Base-by-base conservation (phyloP, 2,888 invertebrate genomes). In the Monopis laevigella region DNA sequence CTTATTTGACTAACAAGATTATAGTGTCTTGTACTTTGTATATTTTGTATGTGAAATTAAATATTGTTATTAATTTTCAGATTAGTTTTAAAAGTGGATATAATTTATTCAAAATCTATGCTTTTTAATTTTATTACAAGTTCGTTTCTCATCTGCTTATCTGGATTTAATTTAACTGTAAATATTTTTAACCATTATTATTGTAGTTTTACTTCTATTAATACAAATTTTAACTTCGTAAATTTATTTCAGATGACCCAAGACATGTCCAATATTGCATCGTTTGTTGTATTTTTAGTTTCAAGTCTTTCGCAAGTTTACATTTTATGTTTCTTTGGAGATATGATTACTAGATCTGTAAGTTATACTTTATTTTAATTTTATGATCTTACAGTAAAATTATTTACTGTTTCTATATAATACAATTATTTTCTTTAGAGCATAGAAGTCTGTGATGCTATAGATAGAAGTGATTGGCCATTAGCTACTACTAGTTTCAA, bases 271-370 rank as follows among this genome's bases (percentile, higher is more conserved):
- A 32, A 32, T 10, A 17, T 32, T 32, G 32, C 16, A 17, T 32
- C 32, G 11, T 32, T 32, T 32, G 32, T 32, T 14, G 32, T 32
- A 32, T 32, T 32, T n/a, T n/a, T 32, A n/a, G 32, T 32, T 17
- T 32, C 32, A 7, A 32, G 32, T 17, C 14, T 32, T 4, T 32
- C 32, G 11, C 32, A 32, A 32, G 32, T 32, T 10, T 32, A 17
- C n/a, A 32, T 32, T n/a, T 17, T 32, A 4, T 32, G 32, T 17
- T 32, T 10, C n/a, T 32, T 32, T 17, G 32, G 32, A 7, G 32
- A 32, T 8, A 32, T 32, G 32, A 32, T 32, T 32, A 32, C 17
- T 14, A 14, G 32, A 16, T 32, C 32, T 10, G 32, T 32, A 32
- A 32, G 32, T 17, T 32, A 6, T 7, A 7, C 5, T 21, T 5